Base-by-base conservation (phyloP, 2,888 invertebrate species). In the Gryllus longicercus region DNA sequence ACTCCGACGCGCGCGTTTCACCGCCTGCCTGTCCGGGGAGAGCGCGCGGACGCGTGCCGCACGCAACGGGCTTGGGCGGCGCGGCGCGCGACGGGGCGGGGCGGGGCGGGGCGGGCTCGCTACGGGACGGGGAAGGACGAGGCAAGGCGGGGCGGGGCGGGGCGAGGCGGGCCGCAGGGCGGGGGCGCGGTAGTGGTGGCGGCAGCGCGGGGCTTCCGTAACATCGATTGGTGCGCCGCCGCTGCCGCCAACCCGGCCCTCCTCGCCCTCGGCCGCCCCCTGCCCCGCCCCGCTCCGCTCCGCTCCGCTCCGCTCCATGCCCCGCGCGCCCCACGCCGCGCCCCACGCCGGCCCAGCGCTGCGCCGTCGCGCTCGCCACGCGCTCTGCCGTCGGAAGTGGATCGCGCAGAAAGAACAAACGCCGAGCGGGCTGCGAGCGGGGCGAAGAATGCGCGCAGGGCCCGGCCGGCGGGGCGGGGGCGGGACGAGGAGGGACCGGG, bases 161-260 rank as follows among this genome's bases (percentile, higher is more conserved):
- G 63, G 63, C 63, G 63, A 14, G 63, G 63, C 14, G 16, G 63
- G 16, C 16, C 63, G 14, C n/a, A n/a, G 14, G 63, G 63, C 14
- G 18, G 63, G 63, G 63, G 14, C n/a, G 63, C 10, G 14, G n/a
- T 1, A 2, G 14, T 3, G 63, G 63, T 4, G 63, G n/a, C 4
- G 63, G 63, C 3, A 3, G 63, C 63, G 11, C n/a, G n/a, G 63
- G 63, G 63, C 63, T 63, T 63, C 63, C 63, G 63, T 63, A 63
- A 63, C 63, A 63, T 63, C 63, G 63, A 63, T 63, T 63, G 63
- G 63, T 14, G n/a, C 63, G 63, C 63, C 63, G 63, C 63, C 63
- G 63, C 63, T 16, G 63, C 14, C 63, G 63, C 63, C 63, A 1
- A 21, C 21, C 16, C 63, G 63, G 63, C n/a, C 0, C 63, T 18